phyloP scores from a whole-genome alignment of 92 coral and sea anemone species.

The Umimayanthus chanpuru region DNA sequence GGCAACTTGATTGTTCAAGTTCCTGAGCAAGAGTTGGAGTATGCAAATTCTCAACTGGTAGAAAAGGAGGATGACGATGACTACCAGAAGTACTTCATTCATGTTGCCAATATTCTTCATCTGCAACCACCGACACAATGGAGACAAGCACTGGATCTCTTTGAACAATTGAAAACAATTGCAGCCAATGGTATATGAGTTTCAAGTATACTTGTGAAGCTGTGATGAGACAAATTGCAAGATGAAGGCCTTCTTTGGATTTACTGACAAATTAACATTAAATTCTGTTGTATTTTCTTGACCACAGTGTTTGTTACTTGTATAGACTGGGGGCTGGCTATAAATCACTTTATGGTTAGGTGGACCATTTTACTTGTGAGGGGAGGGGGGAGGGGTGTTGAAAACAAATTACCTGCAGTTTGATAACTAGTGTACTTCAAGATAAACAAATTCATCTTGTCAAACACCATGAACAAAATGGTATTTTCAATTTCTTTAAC shows the following conservation, averaged over 20 bases:
- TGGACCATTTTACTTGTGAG: slow-evolving; percentile 17
- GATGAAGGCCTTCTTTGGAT: slow-evolving; percentile 20
- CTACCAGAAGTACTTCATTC: slow-evolving; percentile 27
- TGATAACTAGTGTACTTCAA: slow-evolving; percentile 10
- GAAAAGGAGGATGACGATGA: slow-evolving; percentile 41
- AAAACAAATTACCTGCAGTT: slow-evolving; percentile 21
- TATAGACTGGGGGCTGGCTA: background rate
- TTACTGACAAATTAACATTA: slow-evolving; percentile 18
- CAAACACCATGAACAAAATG: slow-evolving; percentile 6
- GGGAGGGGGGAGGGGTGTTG: slow-evolving; percentile 1
- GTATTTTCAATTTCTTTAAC: background rate
- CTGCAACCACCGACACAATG: slow-evolving; percentile 41
- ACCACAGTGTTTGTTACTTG: slow-evolving; percentile 13
- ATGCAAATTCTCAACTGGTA: slow-evolving; percentile 39
- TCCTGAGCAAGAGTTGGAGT: slow-evolving; percentile 36
- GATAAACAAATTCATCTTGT: slow-evolving; percentile 4
- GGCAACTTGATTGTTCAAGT: slow-evolving; percentile 30
- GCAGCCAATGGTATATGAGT: slow-evolving; percentile 34
- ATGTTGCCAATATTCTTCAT: slow-evolving; percentile 32
- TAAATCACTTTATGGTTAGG: slow-evolving; percentile 27
- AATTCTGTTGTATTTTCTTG: slow-evolving; percentile 13
- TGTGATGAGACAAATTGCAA: background rate
- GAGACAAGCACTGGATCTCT: slow-evolving; percentile 34
- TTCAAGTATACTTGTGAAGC: background rate
- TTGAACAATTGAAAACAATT: slow-evolving; percentile 38